A percentile compares a stretch with the other conserved stretches of the same genome.
Evolutionary conservation across 2,888 invertebrate genomes (phyloP).

Genomic region (Drosophila niveifrons): DNA sequence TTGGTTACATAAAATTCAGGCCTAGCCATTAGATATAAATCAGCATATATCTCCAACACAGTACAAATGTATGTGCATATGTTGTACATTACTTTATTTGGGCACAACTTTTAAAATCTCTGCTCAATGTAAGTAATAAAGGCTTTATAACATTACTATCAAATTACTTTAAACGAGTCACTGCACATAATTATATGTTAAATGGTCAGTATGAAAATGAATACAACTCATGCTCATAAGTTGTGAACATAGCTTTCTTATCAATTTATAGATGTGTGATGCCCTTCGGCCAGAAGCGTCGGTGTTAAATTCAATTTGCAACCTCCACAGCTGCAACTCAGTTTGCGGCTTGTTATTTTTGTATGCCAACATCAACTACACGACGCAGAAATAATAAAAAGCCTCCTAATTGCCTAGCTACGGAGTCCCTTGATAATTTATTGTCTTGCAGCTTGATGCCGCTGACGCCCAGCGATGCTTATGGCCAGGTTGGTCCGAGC

Average conservation of each 20-base stretch:
- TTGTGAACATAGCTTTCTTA: conserved; percentile 12
- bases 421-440: conserved; percentile 72
- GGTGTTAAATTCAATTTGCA: conserved; percentile 71
- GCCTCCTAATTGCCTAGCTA: conserved; percentile 59
- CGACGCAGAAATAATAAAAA: conserved; percentile 59
- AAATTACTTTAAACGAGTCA: conserved; percentile 31
- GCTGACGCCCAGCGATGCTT: conserved; percentile 21
- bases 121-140: conserved; percentile 28
- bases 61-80: conserved; percentile 2
- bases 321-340: conserved; percentile 52
- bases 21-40: conserved; percentile 74
- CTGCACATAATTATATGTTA: conserved; percentile 27
- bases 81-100: neutral
- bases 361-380: conserved; percentile 27
- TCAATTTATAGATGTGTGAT: conserved; percentile 5
- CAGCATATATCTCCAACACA: conserved; percentile 35
- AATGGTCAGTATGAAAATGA: conserved; percentile 22
- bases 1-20: conserved; percentile 42
- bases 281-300: conserved; percentile 15
- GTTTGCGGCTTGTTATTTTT: conserved; percentile 25
- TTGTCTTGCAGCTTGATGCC: conserved; percentile 60
- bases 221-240: neutral
- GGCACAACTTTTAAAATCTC: conserved; percentile 69
- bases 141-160: conserved; percentile 39
- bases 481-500: neutral